Base-by-base conservation (phyloP, 2,797 vertebrate species). In the Chrysocyon brachyurus region DNA sequence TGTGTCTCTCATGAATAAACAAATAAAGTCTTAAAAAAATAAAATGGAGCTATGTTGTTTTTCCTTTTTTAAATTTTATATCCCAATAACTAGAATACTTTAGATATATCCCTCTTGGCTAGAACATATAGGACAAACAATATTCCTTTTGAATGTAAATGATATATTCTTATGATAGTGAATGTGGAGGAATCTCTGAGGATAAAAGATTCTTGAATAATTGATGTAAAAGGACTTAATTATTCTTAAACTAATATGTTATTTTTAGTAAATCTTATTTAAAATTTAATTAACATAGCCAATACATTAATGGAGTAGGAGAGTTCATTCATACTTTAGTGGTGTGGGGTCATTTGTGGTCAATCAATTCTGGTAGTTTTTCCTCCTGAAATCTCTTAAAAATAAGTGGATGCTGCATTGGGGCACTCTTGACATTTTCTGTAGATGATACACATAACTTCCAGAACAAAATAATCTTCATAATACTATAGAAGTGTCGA, bases 131-230 rank as follows among this genome's bases (percentile, higher is more conserved):
- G 57, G 36, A 66, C 9, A 77, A 77, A 87, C 22, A 61, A 36
- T 56, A 49, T 78, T 59, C 9, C 61, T 83, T 72, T 61, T 78
- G 5, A 15, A 31, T 87, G 5, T 24, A 94, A 56, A 86, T 90
- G 17, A 49, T 26, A 19, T 2, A 10, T 17, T 87, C 56, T 78
- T 72, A 61, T 56, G 57, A 73, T 17, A 79, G n/a, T 61, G 28
- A 90, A 61, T 87, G 19, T 61, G n/a, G 63, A 64, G 5, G 2
- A 31, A 21, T 7, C 49, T 97, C 36, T 73, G 31, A 87, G 49
- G n/a, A 77, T 75, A 92, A 72, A 49, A 5, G 26, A n/a, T 77
- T 59, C 57, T 90, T 92, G 24, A 54, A 15, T 92, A 92, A 94
- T 72, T 94, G 36, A 40, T 9, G 3, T n/a, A 64, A n/a, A 40